Percentiles rank a stretch among this genome's conserved stretches.
Evolutionary conservation across 2,113 vertebrate genomes (phyloP).

Genomic region (Acanthisitta chloris): DNA sequence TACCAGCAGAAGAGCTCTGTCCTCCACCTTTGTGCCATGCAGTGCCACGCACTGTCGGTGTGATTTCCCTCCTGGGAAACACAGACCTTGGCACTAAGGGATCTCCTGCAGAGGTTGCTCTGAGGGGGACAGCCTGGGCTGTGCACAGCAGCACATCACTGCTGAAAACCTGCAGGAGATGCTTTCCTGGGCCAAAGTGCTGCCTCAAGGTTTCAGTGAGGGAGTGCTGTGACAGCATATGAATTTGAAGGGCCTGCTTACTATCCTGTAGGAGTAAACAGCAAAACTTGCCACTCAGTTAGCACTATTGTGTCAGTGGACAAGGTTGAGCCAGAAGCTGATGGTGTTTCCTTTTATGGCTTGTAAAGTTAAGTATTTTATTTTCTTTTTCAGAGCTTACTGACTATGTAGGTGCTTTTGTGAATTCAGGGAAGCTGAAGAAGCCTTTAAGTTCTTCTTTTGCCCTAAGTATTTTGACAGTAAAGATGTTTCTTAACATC

Average conservation of each 20-base stretch:
- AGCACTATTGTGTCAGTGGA: neutral
- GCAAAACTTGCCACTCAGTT: neutral
- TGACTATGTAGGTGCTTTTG: neutral
- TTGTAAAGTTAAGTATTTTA: neutral
- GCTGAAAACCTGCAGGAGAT: fast-evolving
- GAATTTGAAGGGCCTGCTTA: neutral
- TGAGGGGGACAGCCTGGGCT: neutral
- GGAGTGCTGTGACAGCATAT: neutral
- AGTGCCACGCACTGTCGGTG: neutral
- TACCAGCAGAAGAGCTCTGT: neutral
- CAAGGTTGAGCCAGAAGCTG: neutral
- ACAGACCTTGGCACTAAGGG: neutral
- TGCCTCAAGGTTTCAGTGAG: neutral
- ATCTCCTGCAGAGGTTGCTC: neutral
- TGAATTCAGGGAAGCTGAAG: neutral
- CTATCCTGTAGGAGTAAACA: neutral
- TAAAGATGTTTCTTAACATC: neutral
- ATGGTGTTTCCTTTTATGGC: neutral
- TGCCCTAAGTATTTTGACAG: neutral
- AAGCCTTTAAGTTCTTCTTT: neutral
- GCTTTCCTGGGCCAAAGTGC: neutral
- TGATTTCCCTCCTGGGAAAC: neutral
- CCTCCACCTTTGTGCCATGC: neutral
- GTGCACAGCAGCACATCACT: neutral
- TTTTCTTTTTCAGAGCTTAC: neutral